Evolutionary conservation across 2,113 vertebrate genomes (phyloP).

Genomic region (Hyperopisus bebe): DNA sequence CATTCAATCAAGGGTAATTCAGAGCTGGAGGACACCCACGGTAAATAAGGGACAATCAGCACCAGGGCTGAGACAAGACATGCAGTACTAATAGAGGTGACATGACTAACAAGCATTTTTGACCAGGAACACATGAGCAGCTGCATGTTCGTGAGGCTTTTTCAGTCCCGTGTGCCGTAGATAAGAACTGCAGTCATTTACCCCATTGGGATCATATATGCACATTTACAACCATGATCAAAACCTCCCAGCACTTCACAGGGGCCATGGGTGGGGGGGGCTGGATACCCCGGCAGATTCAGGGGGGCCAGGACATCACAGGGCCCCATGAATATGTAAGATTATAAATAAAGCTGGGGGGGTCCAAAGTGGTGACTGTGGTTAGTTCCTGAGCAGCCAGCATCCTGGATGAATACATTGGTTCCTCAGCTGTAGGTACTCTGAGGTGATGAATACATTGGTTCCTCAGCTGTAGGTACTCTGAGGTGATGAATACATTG

Average conservation of each 20-base stretch:
- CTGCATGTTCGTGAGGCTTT: not conserved
- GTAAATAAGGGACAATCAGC: not conserved
- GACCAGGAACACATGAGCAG: not conserved
- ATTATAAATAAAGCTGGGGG: not conserved
- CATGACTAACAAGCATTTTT: not conserved
- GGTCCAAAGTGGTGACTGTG: not conserved
- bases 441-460: not conserved
- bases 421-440: not conserved
- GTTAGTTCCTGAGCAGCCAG: not conserved
- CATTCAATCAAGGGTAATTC: not conserved
- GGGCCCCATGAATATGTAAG: not conserved
- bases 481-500: not conserved
- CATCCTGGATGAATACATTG: not conserved
- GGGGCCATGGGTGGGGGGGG: not conserved
- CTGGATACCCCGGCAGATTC: not conserved
- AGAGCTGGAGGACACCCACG: not conserved
- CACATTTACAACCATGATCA: not conserved
- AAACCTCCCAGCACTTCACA: not conserved
- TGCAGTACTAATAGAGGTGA: not conserved
- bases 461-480: not conserved
- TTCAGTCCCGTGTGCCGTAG: not conserved
- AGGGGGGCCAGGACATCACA: too few species aligned
- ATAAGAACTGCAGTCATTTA: not conserved
- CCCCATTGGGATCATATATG: not conserved
- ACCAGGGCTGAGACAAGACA: not conserved